Percentiles rank a stretch among this genome's conserved stretches.
Conservation (phyloP, 2,797 vertebrate species). For the Danionella dracula region DNA sequence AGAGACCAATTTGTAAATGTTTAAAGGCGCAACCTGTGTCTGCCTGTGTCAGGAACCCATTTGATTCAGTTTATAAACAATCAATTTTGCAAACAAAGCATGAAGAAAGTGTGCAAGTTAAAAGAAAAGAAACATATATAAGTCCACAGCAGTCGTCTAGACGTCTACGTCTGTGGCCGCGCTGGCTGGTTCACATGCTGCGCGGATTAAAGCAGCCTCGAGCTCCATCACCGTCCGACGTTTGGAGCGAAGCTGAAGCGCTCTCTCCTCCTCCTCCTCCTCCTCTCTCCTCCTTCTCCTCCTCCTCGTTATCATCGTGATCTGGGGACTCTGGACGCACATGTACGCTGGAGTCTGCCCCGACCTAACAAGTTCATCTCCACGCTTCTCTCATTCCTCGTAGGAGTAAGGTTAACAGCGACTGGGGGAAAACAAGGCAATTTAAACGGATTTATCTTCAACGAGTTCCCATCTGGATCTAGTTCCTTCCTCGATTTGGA, state of each 20-base stretch:
- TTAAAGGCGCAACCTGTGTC: conserved; percentile 19
- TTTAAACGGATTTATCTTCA: neutral
- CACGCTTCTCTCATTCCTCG: neutral
- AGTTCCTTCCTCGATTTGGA: neutral
- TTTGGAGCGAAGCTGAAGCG: conserved; percentile 2
- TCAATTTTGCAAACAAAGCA: neutral
- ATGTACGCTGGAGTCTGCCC: conserved; percentile 6
- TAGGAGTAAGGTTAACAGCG: neutral
- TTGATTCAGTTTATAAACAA: conserved; percentile 17
- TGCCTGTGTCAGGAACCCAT: conserved; percentile 21
- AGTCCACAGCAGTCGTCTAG: neutral
- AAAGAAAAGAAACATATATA: neutral
- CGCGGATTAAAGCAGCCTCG: neutral
- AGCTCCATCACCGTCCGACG: neutral
- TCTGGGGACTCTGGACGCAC: conserved; percentile 9
- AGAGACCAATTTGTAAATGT: neutral
- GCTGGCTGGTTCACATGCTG: neutral
- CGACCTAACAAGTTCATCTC: conserved; percentile 2
- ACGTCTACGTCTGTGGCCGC: neutral
- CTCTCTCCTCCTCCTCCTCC: too few species aligned
- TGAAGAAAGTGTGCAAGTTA: neutral
- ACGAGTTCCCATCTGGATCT: conserved; percentile 2
- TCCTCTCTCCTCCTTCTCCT: too few species aligned
- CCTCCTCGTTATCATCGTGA: neutral
- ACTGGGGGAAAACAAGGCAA: neutral